A percentile compares a stretch with the other conserved stretches of the same genome.
These are phyloP conservation scores for Phodopus roborovskii DNA, from an alignment of 2,113 vertebrate genomes.

Conservation along the genomic window DNA sequence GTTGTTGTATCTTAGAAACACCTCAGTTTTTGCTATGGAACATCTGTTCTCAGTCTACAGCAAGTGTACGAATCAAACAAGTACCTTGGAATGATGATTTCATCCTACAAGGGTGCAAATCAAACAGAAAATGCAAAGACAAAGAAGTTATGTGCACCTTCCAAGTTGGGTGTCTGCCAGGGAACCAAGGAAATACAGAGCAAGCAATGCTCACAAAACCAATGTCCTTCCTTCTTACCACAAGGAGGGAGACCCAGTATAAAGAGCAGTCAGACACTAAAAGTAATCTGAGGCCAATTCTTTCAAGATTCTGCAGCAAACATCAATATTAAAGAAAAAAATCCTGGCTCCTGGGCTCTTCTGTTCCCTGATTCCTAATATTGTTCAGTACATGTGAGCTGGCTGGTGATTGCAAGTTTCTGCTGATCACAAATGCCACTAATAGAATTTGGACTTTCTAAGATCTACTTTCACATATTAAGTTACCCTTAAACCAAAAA, in stretches of 20 bases:
- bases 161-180: neutral
- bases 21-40: neutral
- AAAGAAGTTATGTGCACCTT: neutral
- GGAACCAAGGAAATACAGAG: neutral
- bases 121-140: neutral
- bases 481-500: neutral
- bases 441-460: neutral
- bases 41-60: neutral
- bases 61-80: neutral
- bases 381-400: neutral
- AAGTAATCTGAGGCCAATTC: neutral
- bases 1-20: neutral
- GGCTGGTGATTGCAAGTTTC: neutral
- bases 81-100: neutral
- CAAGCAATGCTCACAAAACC: neutral
- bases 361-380: neutral
- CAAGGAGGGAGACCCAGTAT: neutral
- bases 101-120: neutral
- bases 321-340: neutral
- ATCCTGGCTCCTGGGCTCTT: neutral
- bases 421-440: neutral
- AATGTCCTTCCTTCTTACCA: rapidly evolving
- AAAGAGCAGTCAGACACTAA: neutral
- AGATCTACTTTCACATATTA: neutral
- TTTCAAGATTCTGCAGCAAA: neutral